These are phyloP conservation scores for Arion vulgaris DNA, from an alignment of 1,140 invertebrate genomes.

Conservation along the genomic window DNA sequence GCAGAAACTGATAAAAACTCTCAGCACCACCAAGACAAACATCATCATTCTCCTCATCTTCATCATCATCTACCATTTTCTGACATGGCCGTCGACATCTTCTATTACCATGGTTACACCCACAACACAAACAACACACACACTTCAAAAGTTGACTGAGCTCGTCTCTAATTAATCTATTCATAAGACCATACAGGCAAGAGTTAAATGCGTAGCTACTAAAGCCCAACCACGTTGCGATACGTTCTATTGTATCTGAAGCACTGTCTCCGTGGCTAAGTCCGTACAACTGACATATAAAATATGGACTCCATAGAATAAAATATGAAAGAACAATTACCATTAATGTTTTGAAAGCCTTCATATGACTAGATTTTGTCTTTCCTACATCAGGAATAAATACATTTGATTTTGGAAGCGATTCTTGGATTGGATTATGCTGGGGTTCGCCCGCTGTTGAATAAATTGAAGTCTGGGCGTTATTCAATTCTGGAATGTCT, in stretches of 20 bases:
- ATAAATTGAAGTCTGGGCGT: not conserved
- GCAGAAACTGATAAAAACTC: constrained; percentile 42
- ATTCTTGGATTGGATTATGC: not conserved
- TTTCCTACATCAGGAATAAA: not conserved
- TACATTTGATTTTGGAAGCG: not conserved
- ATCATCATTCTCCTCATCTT: not conserved
- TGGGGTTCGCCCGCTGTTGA: not conserved
- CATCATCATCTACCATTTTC: not conserved
- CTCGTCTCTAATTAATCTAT: constrained; percentile 43
- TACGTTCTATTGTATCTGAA: not conserved
- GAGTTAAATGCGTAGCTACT: constrained; percentile 44
- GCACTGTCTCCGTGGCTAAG: not conserved
- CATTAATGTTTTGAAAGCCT: constrained; percentile 45
- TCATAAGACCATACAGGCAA: constrained; percentile 44
- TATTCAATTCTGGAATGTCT: not conserved
- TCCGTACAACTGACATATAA: constrained; percentile 20
- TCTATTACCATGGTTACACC: too few relatives aligned
- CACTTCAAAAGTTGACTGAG: constrained; percentile 17
- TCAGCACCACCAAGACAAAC: not conserved
- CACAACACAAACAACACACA: not conserved
- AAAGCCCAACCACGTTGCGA: constrained; percentile 41
- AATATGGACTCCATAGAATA: constrained; percentile 44
- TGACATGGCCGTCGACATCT: not conserved
- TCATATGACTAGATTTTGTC: constrained; percentile 14
- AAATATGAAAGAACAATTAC: constrained; percentile 38